Percentiles rank a stretch among this genome's conserved stretches.
Evolutionary conservation across 2,888 invertebrate genomes (phyloP).

Genomic region (Xestoiulus laeticollis): DNA sequence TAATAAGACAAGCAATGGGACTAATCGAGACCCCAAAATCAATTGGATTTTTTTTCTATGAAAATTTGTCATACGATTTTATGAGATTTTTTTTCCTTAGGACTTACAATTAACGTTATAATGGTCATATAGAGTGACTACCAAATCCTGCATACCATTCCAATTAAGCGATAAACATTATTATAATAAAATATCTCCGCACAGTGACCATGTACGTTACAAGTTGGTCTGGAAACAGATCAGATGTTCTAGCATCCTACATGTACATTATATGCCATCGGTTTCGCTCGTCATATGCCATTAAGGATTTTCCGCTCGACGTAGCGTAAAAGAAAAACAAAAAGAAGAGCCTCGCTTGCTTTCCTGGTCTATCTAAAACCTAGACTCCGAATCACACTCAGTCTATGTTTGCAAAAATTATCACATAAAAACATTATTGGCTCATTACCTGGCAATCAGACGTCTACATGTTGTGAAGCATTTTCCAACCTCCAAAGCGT

Average conservation of each 20-base stretch:
- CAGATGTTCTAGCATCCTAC: neutral
- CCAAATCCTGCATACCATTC: too few relatives aligned
- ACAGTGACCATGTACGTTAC: neutral
- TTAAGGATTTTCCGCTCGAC: neutral
- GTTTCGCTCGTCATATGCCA: neutral
- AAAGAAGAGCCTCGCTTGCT: neutral
- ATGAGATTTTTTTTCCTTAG: too few relatives aligned
- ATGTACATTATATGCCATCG: neutral
- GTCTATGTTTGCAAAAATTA: neutral
- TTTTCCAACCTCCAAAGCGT: neutral
- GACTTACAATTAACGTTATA: too few relatives aligned
- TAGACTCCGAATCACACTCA: neutral
- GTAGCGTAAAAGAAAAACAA: neutral
- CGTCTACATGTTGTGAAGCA: neutral
- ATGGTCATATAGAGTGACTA: too few relatives aligned
- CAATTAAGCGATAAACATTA: too few relatives aligned
- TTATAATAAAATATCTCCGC: too few relatives aligned
- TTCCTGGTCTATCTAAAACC: neutral
- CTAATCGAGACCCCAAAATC: too few relatives aligned
- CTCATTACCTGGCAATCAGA: neutral
- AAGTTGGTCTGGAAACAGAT: neutral
- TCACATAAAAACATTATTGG: neutral
- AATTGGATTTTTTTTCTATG: too few relatives aligned
- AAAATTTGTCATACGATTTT: too few relatives aligned
- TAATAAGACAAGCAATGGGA: too few relatives aligned